phyloP scores from a whole-genome alignment of 2,797 vertebrate species.

The Pristis pectinata region DNA sequence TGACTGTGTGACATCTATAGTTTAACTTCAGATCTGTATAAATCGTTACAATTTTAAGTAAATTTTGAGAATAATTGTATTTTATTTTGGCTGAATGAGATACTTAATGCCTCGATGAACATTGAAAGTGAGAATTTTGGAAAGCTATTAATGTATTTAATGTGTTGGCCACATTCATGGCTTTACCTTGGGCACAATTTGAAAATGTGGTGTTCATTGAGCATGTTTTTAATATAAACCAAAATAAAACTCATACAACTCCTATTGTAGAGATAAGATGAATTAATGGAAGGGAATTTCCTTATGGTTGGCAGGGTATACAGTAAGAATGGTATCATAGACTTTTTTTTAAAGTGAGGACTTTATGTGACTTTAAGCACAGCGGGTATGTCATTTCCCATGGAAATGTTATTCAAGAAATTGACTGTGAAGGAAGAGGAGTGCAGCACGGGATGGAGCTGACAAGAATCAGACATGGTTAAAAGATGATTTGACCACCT shows the following conservation, averaged over 20 bases:
- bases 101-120: neutral
- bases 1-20: neutral
- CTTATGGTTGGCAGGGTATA: neutral
- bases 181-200: neutral
- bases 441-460: neutral
- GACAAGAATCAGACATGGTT: neutral
- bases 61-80: neutral
- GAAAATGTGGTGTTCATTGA: neutral
- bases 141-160: neutral
- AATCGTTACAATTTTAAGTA: too few species aligned
- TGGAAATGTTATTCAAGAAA: neutral
- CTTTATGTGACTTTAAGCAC: neutral
- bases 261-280: neutral
- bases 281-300: neutral
- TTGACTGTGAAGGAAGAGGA: neutral
- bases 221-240: neutral
- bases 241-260: neutral
- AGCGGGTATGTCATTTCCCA: neutral
- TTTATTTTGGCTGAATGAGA: neutral
- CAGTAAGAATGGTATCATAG: neutral
- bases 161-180: neutral
- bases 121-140: neutral
- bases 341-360: neutral
- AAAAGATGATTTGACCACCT: neutral
- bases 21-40: too few species aligned